These are phyloP conservation scores for Boulengeromyrus knoepffleri DNA, from an alignment of 2,113 vertebrate genomes.

Conservation along the genomic window DNA sequence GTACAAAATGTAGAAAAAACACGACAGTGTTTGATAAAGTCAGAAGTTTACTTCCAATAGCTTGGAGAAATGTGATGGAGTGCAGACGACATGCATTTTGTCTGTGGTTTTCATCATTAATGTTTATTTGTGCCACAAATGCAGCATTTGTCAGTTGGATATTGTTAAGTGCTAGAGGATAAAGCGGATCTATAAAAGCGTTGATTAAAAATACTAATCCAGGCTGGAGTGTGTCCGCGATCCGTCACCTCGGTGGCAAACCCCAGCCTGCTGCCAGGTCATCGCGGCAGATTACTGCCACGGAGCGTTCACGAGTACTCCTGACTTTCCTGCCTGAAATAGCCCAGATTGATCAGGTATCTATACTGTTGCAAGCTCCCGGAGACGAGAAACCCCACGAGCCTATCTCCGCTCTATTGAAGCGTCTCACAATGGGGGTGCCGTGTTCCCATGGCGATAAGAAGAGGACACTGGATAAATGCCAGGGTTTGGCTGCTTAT, in stretches of 20 bases:
- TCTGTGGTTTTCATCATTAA: neutral
- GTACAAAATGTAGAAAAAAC: neutral
- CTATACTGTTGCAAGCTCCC: neutral
- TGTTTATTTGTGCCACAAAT: neutral
- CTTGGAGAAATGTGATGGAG: neutral
- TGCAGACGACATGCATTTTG: neutral
- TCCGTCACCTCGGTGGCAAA: neutral
- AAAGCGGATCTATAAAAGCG: neutral
- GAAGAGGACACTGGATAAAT: neutral
- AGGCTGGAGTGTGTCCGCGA: neutral
- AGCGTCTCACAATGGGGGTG: neutral
- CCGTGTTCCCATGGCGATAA: constrained; percentile 11
- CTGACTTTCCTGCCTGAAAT: neutral
- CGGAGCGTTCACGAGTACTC: neutral
- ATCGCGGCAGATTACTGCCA: neutral
- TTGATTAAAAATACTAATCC: neutral
- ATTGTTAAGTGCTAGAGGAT: neutral
- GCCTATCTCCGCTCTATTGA: neutral
- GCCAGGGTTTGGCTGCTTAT: neutral
- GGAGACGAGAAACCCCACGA: neutral
- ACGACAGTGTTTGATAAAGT: neutral
- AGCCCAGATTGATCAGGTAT: neutral
- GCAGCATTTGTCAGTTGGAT: neutral
- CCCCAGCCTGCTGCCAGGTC: neutral
- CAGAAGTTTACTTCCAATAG: neutral